Base-by-base conservation (phyloP, 2,888 invertebrate species). In the Artemia sinica region DNA sequence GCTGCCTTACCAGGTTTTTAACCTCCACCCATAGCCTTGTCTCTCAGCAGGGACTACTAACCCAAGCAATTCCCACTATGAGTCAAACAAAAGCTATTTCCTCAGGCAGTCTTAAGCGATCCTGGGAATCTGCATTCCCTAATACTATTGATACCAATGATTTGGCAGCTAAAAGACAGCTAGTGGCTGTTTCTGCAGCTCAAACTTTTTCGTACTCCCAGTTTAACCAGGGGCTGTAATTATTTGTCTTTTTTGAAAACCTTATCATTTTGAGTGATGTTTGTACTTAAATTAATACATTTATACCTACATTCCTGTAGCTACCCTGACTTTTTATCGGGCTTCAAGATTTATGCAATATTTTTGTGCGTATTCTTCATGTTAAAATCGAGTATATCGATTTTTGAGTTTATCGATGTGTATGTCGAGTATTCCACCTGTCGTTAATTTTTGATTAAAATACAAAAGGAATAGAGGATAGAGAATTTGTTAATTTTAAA, bases 61-160 rank as follows among this genome's bases (percentile, higher is more conserved):
- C n/a, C 48, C 41, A 12, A 28, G 50, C 10, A 49, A 51, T 28
- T 66, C 68, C 49, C 58, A 52, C n/a, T 50, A 50, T n/a, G 28
- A 48, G 50, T 28, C 14, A 67, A 49, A 63, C 69, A 50, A 50
- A 50, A 18, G 65, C 69, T 8, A 67, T 66, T 14, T 67, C 70
- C 28, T 51, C 70, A 8, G 71, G 79, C 71, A 77, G 78, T 3
- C 81, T 85, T 71, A 88, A 88, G 76, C 80, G 88, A 3, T 82
- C 82, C 0, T 88, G 87, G 79, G 87, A 87, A 65, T 84, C 83
- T 74, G 87, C 87, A 1, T 88, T 88, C 74, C 81, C 84, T 1
- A 81, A 81, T 12, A 80, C 78, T 18, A 71, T 58, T 58, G 58
- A 58, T 58, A 58, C 58, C 14, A 18, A 18, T n/a, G 58, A 58